A percentile compares a stretch with the other conserved stretches of the same genome.
phyloP scores from a whole-genome alignment of 2,113 vertebrate species.

The Alouatta palliata region DNA sequence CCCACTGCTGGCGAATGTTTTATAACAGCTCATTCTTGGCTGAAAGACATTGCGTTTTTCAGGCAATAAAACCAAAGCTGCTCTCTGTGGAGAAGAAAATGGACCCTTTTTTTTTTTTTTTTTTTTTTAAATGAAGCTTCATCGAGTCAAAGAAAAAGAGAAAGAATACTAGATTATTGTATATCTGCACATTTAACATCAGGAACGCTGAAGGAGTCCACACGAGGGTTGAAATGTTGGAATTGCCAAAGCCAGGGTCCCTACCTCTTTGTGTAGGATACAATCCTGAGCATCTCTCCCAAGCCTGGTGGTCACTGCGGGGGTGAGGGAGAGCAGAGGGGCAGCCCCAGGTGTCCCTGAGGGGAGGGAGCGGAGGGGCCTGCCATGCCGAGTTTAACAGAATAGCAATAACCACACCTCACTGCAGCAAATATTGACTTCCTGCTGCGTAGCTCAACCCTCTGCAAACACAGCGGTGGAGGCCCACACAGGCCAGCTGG shows the following conservation, averaged over 20 bases:
- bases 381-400: background rate
- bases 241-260: background rate
- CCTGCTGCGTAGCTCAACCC: background rate
- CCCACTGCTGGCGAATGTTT: background rate
- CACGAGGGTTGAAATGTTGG: background rate
- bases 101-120: background rate
- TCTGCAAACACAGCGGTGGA: background rate
- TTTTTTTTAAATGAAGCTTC: background rate
- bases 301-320: background rate
- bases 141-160: background rate
- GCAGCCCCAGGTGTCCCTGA: too few species aligned
- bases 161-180: rapidly evolving
- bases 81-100: background rate
- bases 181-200: background rate
- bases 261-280: background rate
- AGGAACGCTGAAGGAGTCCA: rapidly evolving
- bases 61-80: background rate
- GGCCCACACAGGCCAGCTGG: too few species aligned
- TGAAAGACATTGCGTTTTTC: background rate
- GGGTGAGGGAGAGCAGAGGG: rapidly evolving
- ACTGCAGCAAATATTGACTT: background rate
- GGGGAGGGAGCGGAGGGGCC: rapidly evolving
- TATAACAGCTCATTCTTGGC: conserved; percentile 29
- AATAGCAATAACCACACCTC: background rate
- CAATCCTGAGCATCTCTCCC: background rate